Evolutionary conservation across 2,113 vertebrate species (phyloP), one percentile per base, ranked within the genome.

Genomic region (Nansenia antarctica): DNA sequence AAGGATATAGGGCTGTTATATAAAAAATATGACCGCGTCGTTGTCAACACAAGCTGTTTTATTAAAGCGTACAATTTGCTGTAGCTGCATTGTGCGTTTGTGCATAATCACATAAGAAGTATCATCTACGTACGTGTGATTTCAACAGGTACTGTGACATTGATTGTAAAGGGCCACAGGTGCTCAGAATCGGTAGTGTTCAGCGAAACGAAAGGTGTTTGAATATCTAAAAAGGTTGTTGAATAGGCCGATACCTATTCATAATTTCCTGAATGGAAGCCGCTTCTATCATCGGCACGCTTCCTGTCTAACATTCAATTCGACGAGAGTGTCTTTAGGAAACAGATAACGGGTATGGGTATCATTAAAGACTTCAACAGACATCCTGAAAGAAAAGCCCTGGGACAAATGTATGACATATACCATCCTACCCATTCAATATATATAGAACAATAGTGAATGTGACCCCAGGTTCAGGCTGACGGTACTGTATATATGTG

Each of bases 391-490:
- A 70, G 80, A 63, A 30, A 83, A 22, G 18, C n/a, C 59, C 31
- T 15, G 26, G 66, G 31, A 37, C n/a, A 54, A 54, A 1, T 30
- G 29, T 12, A 30, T 57, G 18, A 52, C 15, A 64, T 26, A 63
- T 26, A 63, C 45, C 65, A 59, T 42, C 57, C 31, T 22, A n/a
- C 0, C 35, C 29, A 31, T 57, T 57, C 54, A 57, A 24, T 31
- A 18, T 18, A 64, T 39, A 18, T 42, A 32, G 15, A 64, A 81
- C 66, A 83, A 82, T 61, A 67, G 14, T 54, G 39, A 78, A 78
- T 39, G 14, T 39, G 14, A 78, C 71, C 63, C 62, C 55, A 63
- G 32, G 66, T 69, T 60, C n/a, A 24, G 52, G 69, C 58, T 58
- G 55, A 58, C 47, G 34, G 58, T 47, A 58, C 63, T 45, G 68